Evolutionary conservation across 2,888 invertebrate genomes (phyloP).

Genomic region (Adelphocoris suturalis): DNA sequence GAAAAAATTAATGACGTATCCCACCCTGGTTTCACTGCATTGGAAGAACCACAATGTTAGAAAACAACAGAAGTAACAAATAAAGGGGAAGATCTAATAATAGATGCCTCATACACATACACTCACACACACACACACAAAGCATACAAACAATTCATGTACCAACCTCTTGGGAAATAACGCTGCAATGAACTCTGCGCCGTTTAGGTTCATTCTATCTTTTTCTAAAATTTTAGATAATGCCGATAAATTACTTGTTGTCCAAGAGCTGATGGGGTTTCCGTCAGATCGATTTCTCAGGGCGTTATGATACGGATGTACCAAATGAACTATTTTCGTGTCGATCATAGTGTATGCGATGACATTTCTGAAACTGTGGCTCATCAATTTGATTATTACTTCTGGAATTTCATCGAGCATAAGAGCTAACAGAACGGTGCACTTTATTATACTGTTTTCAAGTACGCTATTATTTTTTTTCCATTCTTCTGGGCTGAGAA

Average conservation of each 20-base stretch:
- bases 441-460: neutral
- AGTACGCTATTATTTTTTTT: neutral
- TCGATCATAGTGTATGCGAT: neutral
- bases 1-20: too few relatives aligned
- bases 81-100: too few relatives aligned
- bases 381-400: neutral
- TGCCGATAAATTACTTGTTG: neutral
- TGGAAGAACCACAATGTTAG: too few relatives aligned
- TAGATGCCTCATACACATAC: too few relatives aligned
- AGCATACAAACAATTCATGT: too few relatives aligned
- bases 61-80: too few relatives aligned
- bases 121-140: too few relatives aligned
- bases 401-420: neutral
- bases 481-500: neutral
- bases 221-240: neutral
- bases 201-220: conserved; percentile 21
- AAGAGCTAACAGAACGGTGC: neutral
- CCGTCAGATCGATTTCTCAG: neutral
- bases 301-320: neutral
- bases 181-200: conserved; percentile 11
- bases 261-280: neutral
- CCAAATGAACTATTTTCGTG: neutral
- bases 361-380: neutral
- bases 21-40: too few relatives aligned
- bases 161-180: conserved; percentile 39